Evolutionary conservation across 2,888 invertebrate genomes (phyloP).

Genomic region (Ennomos fuscantarius): DNA sequence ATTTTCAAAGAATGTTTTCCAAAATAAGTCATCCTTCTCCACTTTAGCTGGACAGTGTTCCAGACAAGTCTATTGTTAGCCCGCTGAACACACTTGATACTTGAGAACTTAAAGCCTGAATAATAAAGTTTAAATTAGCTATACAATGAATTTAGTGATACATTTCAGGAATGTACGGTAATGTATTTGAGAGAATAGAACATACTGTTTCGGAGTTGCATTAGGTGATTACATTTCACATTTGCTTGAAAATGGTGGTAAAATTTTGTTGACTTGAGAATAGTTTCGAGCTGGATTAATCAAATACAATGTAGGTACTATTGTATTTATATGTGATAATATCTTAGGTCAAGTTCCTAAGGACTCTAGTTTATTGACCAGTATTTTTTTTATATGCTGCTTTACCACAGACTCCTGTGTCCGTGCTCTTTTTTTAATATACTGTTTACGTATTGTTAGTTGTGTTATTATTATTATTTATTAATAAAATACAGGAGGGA

Average conservation of each 20-base stretch:
- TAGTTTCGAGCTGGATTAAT: no score
- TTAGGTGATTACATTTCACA: conserved; percentile 25
- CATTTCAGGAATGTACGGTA: conserved; percentile 10
- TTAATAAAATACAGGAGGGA: no score
- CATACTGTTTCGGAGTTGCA: conserved; percentile 16
- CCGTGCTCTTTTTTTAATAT: no score
- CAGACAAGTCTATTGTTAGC: conserved; percentile 36
- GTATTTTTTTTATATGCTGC: no score
- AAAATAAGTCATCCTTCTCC: conserved; percentile 32
- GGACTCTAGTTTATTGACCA: no score
- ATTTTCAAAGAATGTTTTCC: no score
- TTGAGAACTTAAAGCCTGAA: background rate
- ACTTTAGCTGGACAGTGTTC: conserved; percentile 26
- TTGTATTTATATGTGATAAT: no score
- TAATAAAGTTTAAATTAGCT: conserved; percentile 9
- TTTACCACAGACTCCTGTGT: no score
- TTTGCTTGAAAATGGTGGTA: conserved; percentile 4
- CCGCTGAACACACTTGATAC: conserved; percentile 18
- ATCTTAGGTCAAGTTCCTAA: no score
- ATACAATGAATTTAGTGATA: conserved; percentile 9
- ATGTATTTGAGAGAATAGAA: conserved; percentile 14
- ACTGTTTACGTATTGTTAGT: no score
- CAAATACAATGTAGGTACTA: no score
- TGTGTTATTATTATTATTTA: no score
- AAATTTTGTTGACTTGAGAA: background rate